These are phyloP conservation scores for Lumbricus terrestris DNA, from an alignment of 2,888 invertebrate species.

Conservation along the genomic window DNA sequence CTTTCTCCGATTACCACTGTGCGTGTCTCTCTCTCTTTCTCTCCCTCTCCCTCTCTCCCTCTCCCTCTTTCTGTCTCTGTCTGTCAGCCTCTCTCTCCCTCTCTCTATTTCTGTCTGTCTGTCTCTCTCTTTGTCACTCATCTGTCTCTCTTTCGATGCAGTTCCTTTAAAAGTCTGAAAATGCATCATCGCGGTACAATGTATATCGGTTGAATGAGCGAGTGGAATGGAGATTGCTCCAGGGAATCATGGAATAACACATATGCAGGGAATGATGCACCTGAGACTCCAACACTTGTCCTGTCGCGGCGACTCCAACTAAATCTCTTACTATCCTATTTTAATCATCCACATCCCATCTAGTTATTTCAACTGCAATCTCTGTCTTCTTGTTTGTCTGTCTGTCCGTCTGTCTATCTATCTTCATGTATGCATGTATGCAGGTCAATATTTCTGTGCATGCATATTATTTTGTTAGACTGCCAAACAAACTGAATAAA, in stretches of 20 bases:
- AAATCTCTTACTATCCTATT: background rate
- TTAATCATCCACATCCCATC: background rate
- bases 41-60: background rate
- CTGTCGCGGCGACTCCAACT: background rate
- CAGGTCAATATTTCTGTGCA: too few relatives aligned
- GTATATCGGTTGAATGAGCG: too few relatives aligned
- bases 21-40: background rate
- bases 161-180: too few relatives aligned
- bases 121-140: background rate
- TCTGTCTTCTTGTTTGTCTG: too few relatives aligned
- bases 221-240: background rate
- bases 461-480: too few relatives aligned
- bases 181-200: too few relatives aligned
- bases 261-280: background rate
- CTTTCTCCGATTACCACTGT: background rate
- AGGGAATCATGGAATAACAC: too few relatives aligned
- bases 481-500: background rate
- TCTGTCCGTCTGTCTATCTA: conserved; percentile 15
- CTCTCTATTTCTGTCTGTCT: background rate
- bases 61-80: background rate
- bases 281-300: background rate
- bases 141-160: background rate
- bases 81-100: background rate
- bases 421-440: background rate
- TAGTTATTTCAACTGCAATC: background rate